Evolutionary conservation across 1,140 invertebrate species (phyloP).

Genomic region (Amphibalanus amphitrite): DNA sequence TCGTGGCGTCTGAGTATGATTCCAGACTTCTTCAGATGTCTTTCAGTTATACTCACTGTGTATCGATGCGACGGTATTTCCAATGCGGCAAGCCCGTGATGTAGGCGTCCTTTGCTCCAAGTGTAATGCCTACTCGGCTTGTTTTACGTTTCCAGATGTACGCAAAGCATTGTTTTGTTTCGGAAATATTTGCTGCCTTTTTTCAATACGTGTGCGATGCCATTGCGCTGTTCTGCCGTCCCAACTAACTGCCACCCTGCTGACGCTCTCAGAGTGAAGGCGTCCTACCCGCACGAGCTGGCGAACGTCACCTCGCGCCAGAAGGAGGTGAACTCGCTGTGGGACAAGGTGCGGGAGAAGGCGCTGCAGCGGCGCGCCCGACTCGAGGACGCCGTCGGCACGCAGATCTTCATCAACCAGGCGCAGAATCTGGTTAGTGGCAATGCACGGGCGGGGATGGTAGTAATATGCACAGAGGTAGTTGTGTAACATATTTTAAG

Average conservation of each 20-base stretch:
- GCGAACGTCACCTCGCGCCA: constrained; percentile 67
- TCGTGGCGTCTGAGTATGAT: neutral
- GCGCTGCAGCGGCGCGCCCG: constrained; percentile 56
- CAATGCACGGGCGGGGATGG: too few species aligned
- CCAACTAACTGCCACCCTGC: constrained; percentile 23
- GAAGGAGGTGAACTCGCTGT: constrained; percentile 63
- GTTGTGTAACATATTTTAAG: too few species aligned
- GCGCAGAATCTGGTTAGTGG: neutral
- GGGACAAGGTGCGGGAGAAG: constrained; percentile 65
- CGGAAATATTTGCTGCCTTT: too few species aligned
- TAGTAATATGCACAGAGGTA: too few species aligned
- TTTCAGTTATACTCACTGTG: too few species aligned
- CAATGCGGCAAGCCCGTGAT: too few species aligned
- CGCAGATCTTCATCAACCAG: constrained; percentile 81
- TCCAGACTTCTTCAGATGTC: too few species aligned
- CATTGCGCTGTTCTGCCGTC: constrained; percentile 12
- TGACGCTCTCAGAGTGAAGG: constrained; percentile 21
- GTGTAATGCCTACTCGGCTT: neutral
- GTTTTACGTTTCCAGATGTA: too few species aligned
- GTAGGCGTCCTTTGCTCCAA: neutral
- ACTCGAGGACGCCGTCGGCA: constrained; percentile 80
- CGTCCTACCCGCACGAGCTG: constrained; percentile 74
- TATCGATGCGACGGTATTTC: too few species aligned
- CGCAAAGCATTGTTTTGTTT: too few species aligned
- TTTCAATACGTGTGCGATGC: too few species aligned